These are phyloP conservation scores for Meloidogyne exigua DNA, from an alignment of 1,140 invertebrate species.

Conservation along the genomic window DNA sequence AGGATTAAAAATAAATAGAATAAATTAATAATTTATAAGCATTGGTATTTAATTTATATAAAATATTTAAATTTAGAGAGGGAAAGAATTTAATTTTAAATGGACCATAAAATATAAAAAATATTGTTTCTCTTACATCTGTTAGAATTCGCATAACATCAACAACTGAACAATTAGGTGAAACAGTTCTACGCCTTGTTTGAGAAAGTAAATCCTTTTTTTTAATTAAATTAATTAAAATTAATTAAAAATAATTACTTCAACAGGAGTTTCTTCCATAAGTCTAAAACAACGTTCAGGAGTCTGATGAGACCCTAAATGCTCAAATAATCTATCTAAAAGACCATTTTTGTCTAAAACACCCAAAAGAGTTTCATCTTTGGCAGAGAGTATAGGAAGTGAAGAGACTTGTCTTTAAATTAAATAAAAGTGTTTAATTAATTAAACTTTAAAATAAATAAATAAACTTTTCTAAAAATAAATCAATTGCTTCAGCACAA, in stretches of 20 bases:
- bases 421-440: neutral
- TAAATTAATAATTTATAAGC: too few species aligned
- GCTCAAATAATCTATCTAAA: slow-evolving; percentile 27
- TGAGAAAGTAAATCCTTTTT: slow-evolving; percentile 12
- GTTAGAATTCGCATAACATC: slow-evolving; percentile 25
- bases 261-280: slow-evolving; percentile 37
- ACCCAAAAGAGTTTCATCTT: slow-evolving; percentile 15
- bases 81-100: too few species aligned
- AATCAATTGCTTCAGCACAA: slow-evolving; percentile 28
- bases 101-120: too few species aligned
- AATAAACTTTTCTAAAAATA: slow-evolving; percentile 25
- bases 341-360: slow-evolving; percentile 34
- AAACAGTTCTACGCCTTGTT: slow-evolving; percentile 26
- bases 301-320: slow-evolving; percentile 17
- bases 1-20: neutral
- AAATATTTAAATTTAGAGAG: too few species aligned
- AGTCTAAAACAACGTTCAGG: slow-evolving; percentile 25
- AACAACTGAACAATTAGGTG: slow-evolving; percentile 16
- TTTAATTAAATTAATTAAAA: slow-evolving; percentile 1
- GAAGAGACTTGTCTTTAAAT: slow-evolving; percentile 14
- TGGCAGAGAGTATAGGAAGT: slow-evolving; percentile 6
- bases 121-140: too few species aligned
- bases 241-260: slow-evolving; percentile 12
- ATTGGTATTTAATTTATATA: too few species aligned
- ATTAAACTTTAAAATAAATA: neutral